Evolutionary conservation across 1,140 invertebrate species (phyloP).

Genomic region (Drosophila pallidifrons): DNA sequence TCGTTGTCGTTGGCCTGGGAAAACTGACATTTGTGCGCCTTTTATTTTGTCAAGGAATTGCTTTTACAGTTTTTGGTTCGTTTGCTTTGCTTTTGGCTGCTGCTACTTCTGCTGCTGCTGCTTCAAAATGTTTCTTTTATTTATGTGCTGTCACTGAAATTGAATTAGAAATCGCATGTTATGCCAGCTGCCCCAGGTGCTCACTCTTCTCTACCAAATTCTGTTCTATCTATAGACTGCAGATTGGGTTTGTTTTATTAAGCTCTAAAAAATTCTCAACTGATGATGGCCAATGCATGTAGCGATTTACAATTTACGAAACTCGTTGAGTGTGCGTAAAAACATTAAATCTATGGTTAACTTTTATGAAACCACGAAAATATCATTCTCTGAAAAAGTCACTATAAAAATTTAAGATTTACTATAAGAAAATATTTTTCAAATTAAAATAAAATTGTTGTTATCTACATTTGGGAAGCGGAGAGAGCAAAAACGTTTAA

Average conservation of each 20-base stretch:
- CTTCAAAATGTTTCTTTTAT: conserved; percentile 77
- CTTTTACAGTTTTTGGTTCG: conserved; percentile 73
- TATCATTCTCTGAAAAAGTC: not conserved
- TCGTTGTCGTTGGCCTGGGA: conserved; percentile 64
- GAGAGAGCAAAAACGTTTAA: conserved; percentile 19
- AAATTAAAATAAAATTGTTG: not conserved
- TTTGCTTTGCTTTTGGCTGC: conserved; percentile 53
- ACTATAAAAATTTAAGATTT: too few species aligned
- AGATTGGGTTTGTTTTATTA: conserved; percentile 33
- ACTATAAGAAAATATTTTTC: not conserved
- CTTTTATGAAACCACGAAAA: not conserved
- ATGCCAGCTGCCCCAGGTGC: conserved; percentile 46
- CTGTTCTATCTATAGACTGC: conserved; percentile 13
- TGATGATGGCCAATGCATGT: conserved; percentile 21
- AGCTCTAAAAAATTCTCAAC: conserved; percentile 32
- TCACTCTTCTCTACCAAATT: not conserved
- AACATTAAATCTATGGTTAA: not conserved
- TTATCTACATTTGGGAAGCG: not conserved
- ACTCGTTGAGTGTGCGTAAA: not conserved
- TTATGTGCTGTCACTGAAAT: conserved; percentile 80
- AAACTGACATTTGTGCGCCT: conserved; percentile 79
- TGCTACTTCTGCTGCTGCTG: conserved; percentile 38
- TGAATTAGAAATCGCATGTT: conserved; percentile 80
- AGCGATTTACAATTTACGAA: conserved; percentile 5
- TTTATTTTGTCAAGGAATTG: conserved; percentile 73